These are phyloP conservation scores for Cacatua alba DNA, from an alignment of 2,113 vertebrate genomes.

Conservation along the genomic window DNA sequence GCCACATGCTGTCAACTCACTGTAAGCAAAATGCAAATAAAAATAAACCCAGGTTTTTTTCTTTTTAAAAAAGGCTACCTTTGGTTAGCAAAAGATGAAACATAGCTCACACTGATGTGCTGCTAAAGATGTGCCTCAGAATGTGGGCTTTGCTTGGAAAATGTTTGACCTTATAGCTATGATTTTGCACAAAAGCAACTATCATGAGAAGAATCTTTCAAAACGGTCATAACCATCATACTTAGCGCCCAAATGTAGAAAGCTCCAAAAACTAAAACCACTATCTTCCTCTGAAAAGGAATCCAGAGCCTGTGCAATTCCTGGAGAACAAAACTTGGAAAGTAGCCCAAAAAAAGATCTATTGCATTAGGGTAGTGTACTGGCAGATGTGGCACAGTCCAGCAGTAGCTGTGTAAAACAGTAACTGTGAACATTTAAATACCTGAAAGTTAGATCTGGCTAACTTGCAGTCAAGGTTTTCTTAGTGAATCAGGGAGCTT, in stretches of 20 bases:
- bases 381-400: neutral
- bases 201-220: neutral
- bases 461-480: neutral
- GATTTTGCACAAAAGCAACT: neutral
- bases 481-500: neutral
- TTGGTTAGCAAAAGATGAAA: neutral
- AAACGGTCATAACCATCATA: neutral
- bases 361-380: neutral
- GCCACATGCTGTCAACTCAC: neutral
- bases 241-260: neutral
- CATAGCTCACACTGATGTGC: neutral
- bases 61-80: neutral
- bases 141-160: neutral
- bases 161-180: neutral
- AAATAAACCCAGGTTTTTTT: neutral
- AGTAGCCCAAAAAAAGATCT: neutral
- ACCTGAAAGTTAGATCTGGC: neutral
- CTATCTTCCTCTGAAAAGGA: neutral
- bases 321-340: conserved; percentile 1
- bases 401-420: neutral
- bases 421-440: neutral
- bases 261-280: neutral
- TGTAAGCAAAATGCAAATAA: neutral
- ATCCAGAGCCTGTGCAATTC: neutral
- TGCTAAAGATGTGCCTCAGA: neutral